A percentile compares a stretch with the other conserved stretches of the same genome.
Conservation (phyloP, 2,888 invertebrate species). For the Atherix ibis region DNA sequence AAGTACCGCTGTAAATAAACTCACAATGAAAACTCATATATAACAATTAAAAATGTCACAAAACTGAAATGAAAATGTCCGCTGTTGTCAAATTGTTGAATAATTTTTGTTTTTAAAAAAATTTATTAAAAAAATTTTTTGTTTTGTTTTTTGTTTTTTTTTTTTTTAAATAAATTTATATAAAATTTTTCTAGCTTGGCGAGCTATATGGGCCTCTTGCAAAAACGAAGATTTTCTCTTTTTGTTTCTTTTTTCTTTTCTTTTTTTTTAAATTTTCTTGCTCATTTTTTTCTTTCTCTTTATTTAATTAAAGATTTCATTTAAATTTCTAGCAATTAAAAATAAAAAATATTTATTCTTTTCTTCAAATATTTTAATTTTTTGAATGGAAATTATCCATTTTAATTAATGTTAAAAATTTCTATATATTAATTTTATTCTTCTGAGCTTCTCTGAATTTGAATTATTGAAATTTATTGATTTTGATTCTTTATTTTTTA, state of each 20-base stretch:
- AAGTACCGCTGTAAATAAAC: too few species aligned
- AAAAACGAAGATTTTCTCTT: conserved; percentile 32
- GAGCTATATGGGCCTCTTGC: conserved; percentile 38
- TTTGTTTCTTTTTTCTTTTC: conserved; percentile 10
- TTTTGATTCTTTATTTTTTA: too few species aligned
- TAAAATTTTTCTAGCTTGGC: conserved; percentile 29
- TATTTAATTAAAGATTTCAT: conserved; percentile 1
- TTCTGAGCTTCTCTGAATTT: too few species aligned
- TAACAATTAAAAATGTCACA: too few species aligned
- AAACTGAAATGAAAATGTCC: too few species aligned
- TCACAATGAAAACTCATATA: too few species aligned
- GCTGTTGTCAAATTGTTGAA: conserved; percentile 22
- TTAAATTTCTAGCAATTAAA: neutral
- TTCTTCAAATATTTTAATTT: neutral
- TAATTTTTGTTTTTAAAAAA: conserved; percentile 13
- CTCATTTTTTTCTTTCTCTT: conserved; percentile 12
- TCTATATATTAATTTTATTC: conserved; percentile 11
- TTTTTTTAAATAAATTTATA: too few species aligned
- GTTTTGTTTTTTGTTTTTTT: too few species aligned
- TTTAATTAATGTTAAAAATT: conserved; percentile 5
- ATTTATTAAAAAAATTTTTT: too few species aligned
- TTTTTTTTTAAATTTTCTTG: conserved; percentile 12
- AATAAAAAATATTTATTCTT: neutral
- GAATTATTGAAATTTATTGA: too few species aligned
- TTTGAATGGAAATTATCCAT: neutral